Evolutionary conservation across 2,113 vertebrate genomes (phyloP).

Genomic region (Indicator maculatus): DNA sequence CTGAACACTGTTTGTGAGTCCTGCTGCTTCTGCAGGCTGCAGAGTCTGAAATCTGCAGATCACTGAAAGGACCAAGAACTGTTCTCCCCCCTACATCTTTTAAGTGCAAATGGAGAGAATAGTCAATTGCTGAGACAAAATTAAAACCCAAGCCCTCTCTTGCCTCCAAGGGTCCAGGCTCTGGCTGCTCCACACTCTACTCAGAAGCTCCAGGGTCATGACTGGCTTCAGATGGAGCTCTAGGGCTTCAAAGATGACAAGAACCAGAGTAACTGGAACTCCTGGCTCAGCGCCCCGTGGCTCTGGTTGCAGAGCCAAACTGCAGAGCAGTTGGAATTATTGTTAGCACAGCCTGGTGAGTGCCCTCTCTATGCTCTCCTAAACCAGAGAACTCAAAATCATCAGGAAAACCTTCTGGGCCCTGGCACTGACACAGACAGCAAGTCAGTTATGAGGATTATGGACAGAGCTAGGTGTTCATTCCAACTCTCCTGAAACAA

Average conservation of each 20-base stretch:
- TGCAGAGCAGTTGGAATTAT: slow-evolving; percentile 66
- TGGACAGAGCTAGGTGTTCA: neutral
- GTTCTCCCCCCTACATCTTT: neutral
- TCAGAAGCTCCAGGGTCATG: neutral
- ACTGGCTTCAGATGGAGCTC: slow-evolving; percentile 64
- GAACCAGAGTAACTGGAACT: slow-evolving; percentile 57
- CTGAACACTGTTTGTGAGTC: neutral
- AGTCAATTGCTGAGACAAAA: neutral
- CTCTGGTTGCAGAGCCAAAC: slow-evolving; percentile 65
- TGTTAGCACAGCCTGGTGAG: slow-evolving; percentile 59
- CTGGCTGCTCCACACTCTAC: neutral
- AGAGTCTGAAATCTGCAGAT: neutral
- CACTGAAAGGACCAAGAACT: neutral
- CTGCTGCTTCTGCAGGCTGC: neutral
- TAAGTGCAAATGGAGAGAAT: neutral
- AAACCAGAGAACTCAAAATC: slow-evolving; percentile 41
- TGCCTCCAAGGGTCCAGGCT: neutral
- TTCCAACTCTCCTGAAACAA: slow-evolving; percentile 14
- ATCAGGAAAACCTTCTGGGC: slow-evolving; percentile 39
- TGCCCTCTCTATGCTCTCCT: slow-evolving; percentile 47
- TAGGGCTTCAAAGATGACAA: slow-evolving; percentile 59
- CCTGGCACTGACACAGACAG: slow-evolving; percentile 13
- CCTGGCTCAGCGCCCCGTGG: slow-evolving; percentile 38
- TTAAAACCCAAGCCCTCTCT: neutral
- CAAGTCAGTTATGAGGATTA: neutral